phyloP scores from a whole-genome alignment of 2,113 vertebrate species.

The Sinocyclocheilus anshuiensis region DNA sequence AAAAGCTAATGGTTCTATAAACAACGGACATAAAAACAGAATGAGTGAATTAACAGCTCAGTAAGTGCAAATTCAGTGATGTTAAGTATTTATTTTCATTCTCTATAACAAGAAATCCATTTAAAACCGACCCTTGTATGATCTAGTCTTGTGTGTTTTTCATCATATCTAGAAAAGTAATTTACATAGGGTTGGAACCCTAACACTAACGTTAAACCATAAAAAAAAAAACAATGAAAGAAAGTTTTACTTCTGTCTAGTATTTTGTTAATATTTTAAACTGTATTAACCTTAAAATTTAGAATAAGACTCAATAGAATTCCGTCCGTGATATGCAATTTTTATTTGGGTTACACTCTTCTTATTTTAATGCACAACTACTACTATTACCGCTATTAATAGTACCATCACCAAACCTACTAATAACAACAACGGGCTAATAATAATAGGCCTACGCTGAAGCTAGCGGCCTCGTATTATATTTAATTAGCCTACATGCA shows the following conservation, averaged over 20 bases:
- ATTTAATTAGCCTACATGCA: background rate
- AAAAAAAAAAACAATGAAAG: background rate
- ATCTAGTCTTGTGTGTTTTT: constrained; percentile 9
- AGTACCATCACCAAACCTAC: background rate
- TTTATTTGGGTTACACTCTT: background rate
- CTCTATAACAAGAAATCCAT: constrained; percentile 32
- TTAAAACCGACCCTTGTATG: constrained; percentile 9
- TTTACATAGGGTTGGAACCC: background rate
- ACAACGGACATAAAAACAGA: constrained; percentile 60
- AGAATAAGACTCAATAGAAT: background rate
- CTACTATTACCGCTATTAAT: background rate
- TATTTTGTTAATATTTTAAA: background rate
- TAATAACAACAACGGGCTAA: background rate
- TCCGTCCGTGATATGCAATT: background rate
- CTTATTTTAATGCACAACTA: background rate
- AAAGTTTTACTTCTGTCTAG: background rate
- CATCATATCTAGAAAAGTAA: constrained; percentile 9
- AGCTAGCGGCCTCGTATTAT: background rate
- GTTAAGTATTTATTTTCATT: constrained; percentile 49
- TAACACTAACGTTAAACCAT: background rate
- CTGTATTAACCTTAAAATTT: no score
- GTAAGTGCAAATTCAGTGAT: constrained; percentile 46
- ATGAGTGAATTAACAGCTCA: constrained; percentile 44
- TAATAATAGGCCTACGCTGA: background rate
- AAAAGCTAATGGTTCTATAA: constrained; percentile 66